Conservation (phyloP, 2,113 vertebrate genomes). For the Heterotilapia buettikoferi region DNA sequence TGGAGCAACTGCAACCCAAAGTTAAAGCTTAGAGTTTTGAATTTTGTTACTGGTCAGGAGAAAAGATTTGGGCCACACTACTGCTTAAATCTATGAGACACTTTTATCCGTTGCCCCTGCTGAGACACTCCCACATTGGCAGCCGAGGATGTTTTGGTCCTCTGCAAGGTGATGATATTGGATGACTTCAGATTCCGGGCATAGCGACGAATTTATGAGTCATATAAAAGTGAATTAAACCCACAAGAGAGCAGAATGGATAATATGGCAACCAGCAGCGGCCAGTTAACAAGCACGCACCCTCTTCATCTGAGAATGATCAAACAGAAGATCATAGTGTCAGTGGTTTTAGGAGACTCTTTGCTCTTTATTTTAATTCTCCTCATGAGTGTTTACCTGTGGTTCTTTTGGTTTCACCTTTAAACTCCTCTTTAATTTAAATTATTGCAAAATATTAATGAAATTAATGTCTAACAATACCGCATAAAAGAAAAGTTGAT, state of each 20-base stretch:
- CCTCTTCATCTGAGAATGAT: background rate
- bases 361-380: background rate
- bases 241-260: background rate
- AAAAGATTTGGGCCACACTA: background rate
- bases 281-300: background rate
- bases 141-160: constrained; percentile 48
- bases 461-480: background rate
- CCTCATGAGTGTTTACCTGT: background rate
- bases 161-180: background rate
- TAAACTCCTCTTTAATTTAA: background rate
- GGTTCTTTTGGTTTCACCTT: background rate
- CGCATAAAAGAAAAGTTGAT: background rate
- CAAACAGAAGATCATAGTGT: background rate
- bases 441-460: background rate
- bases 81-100: background rate
- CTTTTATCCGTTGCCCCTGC: background rate
- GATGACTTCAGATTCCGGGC: constrained; percentile 54
- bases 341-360: background rate
- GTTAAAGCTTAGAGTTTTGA: background rate
- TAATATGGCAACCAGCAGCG: constrained; percentile 5
- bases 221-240: constrained; percentile 13
- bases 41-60: background rate
- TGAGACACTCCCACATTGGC: constrained; percentile 34
- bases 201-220: constrained; percentile 36
- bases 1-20: too few relatives aligned